phyloP scores from a whole-genome alignment of 35 echinoderm and acorn worm genomes.

The Ptychodera flava region DNA sequence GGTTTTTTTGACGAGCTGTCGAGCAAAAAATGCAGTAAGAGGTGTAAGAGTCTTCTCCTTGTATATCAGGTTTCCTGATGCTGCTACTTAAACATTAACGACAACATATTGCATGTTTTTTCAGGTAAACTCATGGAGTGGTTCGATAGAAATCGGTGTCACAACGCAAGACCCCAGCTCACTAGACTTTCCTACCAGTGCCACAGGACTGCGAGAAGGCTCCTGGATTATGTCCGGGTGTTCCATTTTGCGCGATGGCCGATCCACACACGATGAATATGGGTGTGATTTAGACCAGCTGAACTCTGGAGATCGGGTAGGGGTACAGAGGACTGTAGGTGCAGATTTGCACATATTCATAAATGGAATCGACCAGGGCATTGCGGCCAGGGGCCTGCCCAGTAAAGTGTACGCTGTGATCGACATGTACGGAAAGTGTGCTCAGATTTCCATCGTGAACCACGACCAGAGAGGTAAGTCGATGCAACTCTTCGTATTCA shows the following conservation, averaged over 20 bases:
- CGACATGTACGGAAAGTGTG: conserved; percentile 96
- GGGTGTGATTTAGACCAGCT: conserved; percentile 73
- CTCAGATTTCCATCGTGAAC: conserved; percentile 51
- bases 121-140: conserved; percentile 94
- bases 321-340: conserved; percentile 57
- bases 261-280: conserved; percentile 76
- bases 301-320: conserved; percentile 64
- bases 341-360: conserved; percentile 74
- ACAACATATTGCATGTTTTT: too few species aligned
- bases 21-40: too few species aligned
- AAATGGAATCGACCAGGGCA: conserved; percentile 73
- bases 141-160: conserved; percentile 87
- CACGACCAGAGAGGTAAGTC: neutral
- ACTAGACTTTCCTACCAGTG: conserved; percentile 84
- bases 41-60: too few species aligned
- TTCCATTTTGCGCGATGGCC: conserved; percentile 70
- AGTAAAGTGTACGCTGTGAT: conserved; percentile 78
- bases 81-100: too few species aligned
- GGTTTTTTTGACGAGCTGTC: too few species aligned
- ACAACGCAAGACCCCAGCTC: conserved; percentile 62
- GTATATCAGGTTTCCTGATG: too few species aligned
- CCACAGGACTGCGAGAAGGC: conserved; percentile 75
- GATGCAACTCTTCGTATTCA: too few species aligned
- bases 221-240: conserved; percentile 88
- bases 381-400: conserved; percentile 55